A percentile compares a stretch with the other conserved stretches of the same genome.
Evolutionary conservation across 1,140 invertebrate species (phyloP).

Genomic region (Whitmania pigra): DNA sequence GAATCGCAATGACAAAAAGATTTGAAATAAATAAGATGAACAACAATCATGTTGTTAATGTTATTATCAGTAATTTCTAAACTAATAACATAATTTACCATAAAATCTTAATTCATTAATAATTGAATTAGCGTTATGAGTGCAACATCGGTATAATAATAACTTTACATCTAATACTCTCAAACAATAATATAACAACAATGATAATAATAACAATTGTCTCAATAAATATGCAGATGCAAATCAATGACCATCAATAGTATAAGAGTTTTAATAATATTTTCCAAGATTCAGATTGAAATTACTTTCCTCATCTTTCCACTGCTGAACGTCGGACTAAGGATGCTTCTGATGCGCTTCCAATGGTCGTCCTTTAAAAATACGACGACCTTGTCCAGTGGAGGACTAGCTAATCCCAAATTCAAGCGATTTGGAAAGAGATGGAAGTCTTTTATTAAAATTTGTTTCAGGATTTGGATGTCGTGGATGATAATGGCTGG

Average conservation of each 20-base stretch:
- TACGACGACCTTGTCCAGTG: constrained; percentile 19
- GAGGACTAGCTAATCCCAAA: background rate
- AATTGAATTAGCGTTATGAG: background rate
- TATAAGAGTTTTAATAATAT: too few relatives aligned
- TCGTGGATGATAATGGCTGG: constrained; percentile 9
- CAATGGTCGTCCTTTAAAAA: constrained; percentile 29
- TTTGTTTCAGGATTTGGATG: constrained; percentile 2
- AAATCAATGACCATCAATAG: too few relatives aligned
- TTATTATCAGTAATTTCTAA: background rate
- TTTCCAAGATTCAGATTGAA: background rate
- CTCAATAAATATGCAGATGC: background rate
- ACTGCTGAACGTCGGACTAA: constrained; percentile 30
- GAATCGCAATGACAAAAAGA: background rate
- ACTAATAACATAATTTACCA: background rate
- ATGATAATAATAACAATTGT: background rate
- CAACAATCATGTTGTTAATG: background rate
- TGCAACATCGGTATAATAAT: background rate
- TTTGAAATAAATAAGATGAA: background rate
- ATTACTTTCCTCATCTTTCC: constrained; percentile 29
- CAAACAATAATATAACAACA: background rate
- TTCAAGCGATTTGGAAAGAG: constrained; percentile 8
- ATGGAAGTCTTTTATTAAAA: constrained; percentile 12
- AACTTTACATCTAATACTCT: background rate
- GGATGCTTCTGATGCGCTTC: constrained; percentile 31
- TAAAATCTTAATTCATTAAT: background rate